Percentiles rank a stretch among this genome's conserved stretches.
Evolutionary conservation across 2,113 vertebrate genomes (phyloP).

Genomic region (Poicephalus meyeri): DNA sequence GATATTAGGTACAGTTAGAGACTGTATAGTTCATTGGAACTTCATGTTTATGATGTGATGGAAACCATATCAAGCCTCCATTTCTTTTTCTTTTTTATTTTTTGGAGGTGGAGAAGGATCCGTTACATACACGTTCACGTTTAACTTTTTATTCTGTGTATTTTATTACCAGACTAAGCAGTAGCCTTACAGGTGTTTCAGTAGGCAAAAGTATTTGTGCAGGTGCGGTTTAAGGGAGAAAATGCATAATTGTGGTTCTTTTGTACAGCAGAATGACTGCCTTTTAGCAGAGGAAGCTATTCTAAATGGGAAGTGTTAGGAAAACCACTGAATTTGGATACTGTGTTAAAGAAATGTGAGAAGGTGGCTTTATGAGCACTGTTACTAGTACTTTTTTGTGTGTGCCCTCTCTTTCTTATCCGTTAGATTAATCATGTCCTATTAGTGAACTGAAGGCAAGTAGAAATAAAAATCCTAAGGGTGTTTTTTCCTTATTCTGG

Average conservation of each 20-base stretch:
- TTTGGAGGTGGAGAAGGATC: not conserved
- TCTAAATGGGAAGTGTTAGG: not conserved
- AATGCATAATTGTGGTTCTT: not conserved
- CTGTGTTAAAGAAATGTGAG: not conserved
- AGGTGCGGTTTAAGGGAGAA: not conserved
- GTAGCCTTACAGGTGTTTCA: not conserved
- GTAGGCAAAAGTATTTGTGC: not conserved
- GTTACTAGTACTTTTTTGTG: not conserved
- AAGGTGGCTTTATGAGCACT: not conserved
- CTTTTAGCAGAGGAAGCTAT: not conserved
- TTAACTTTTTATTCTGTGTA: not conserved
- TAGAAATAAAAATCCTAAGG: not conserved
- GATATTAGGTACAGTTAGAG: not conserved
- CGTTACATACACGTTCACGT: not conserved
- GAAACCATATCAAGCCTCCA: not conserved
- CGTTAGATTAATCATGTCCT: not conserved
- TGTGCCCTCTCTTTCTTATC: not conserved
- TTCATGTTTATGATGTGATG: not conserved
- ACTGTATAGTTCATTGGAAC: not conserved
- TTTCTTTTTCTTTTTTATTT: not conserved
- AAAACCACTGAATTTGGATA: not conserved
- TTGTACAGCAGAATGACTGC: not conserved
- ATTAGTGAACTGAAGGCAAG: not conserved
- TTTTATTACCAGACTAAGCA: not conserved
- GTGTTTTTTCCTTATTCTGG: not conserved